These are phyloP conservation scores for Lysandra coridon DNA, from an alignment of 2,888 invertebrate species.

Conservation along the genomic window DNA sequence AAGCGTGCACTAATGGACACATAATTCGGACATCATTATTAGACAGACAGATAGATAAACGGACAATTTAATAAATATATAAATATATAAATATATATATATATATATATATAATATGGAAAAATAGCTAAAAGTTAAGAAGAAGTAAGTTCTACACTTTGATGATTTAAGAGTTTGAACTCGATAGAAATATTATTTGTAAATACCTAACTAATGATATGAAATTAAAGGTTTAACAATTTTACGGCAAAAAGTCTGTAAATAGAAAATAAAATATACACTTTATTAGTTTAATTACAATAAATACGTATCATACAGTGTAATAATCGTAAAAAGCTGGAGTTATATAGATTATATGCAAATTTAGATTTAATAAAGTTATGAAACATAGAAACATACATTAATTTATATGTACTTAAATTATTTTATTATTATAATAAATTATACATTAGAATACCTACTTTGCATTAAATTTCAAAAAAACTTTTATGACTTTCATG, in stretches of 20 bases:
- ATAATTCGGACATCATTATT: too few relatives aligned
- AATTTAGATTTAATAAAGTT: neutral
- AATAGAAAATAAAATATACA: neutral
- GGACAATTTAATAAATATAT: too few relatives aligned
- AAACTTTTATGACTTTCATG: neutral
- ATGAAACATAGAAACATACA: conserved; percentile 5
- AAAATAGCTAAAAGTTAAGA: too few relatives aligned
- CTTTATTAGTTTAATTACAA: neutral
- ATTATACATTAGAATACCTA: conserved; percentile 9
- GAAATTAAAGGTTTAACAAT: neutral
- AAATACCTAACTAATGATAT: too few relatives aligned
- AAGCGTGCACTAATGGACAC: neutral
- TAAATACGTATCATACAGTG: neutral
- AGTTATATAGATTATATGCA: conserved; percentile 22
- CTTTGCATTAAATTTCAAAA: neutral
- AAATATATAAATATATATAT: too few relatives aligned
- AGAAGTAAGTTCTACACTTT: too few relatives aligned
- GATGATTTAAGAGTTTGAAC: too few relatives aligned
- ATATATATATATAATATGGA: too few relatives aligned
- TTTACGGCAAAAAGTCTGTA: neutral
- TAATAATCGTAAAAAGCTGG: conserved; percentile 19
- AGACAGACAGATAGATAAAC: too few relatives aligned
- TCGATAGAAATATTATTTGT: too few relatives aligned
- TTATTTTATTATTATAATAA: neutral
- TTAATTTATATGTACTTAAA: neutral